Percentiles rank a stretch among this genome's conserved stretches.
Conservation (phyloP, 2,113 vertebrate species). For the Lethenteron camtschaticum region DNA sequence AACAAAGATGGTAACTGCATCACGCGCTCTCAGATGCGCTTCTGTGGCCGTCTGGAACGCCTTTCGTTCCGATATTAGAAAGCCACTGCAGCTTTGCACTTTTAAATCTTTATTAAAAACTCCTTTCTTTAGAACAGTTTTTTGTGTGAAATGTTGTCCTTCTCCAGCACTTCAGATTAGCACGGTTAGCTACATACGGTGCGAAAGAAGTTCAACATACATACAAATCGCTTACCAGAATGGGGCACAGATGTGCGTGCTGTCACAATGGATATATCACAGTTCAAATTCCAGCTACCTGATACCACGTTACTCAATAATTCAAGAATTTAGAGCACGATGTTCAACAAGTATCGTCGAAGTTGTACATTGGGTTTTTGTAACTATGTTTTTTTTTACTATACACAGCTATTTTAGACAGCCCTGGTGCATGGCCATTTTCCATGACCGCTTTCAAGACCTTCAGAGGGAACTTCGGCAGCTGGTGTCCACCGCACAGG, state of each 20-base stretch:
- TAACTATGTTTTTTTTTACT: slow-evolving; percentile 15
- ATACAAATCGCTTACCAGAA: slow-evolving; percentile 38
- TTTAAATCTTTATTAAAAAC: too few relatives aligned
- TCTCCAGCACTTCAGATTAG: slow-evolving; percentile 22
- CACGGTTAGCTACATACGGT: slow-evolving; percentile 44
- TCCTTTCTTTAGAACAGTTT: too few relatives aligned
- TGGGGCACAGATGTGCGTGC: slow-evolving; percentile 23
- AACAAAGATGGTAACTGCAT: too few relatives aligned
- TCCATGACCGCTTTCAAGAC: slow-evolving; percentile 69
- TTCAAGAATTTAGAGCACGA: slow-evolving; percentile 39
- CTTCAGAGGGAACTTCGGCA: slow-evolving; percentile 54
- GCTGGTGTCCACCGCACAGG: slow-evolving; percentile 24
- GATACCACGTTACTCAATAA: slow-evolving; percentile 33
- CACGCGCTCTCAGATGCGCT: too few relatives aligned
- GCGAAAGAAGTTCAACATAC: slow-evolving; percentile 42
- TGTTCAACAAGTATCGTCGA: slow-evolving; percentile 16
- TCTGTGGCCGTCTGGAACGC: too few relatives aligned
- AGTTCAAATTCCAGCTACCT: neutral
- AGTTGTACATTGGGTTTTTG: slow-evolving; percentile 9
- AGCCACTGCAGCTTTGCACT: too few relatives aligned
- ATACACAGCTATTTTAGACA: slow-evolving; percentile 61
- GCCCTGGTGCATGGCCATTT: slow-evolving; percentile 52
- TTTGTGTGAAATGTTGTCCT: too few relatives aligned
- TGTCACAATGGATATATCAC: neutral
- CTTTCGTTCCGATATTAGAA: too few relatives aligned